Conservation (phyloP, 1,140 invertebrate species). For the Drosophila rhopaloa region DNA sequence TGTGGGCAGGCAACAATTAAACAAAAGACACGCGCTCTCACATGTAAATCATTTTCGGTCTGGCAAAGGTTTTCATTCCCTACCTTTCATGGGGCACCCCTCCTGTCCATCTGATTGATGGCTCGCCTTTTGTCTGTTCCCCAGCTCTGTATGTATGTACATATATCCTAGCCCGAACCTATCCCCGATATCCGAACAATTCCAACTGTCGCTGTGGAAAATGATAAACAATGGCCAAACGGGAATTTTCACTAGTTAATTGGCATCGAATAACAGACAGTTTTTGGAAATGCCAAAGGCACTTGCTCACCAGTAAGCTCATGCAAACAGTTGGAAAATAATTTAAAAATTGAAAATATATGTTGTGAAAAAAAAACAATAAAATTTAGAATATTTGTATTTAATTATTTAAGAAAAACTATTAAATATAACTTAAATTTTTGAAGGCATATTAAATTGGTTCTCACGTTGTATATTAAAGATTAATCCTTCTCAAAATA, state of each 20-base stretch:
- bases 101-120: slow-evolving; percentile 64
- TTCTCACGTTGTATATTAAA: no score
- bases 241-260: slow-evolving; percentile 69
- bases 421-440: no score
- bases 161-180: slow-evolving; percentile 31
- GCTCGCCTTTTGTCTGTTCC: slow-evolving; percentile 54
- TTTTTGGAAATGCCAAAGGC: slow-evolving; percentile 5
- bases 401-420: no score
- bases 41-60: slow-evolving; percentile 75
- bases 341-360: not conserved
- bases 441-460: no score
- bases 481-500: no score
- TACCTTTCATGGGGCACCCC: not conserved
- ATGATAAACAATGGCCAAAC: slow-evolving; percentile 58
- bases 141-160: not conserved
- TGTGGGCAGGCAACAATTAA: slow-evolving; percentile 80
- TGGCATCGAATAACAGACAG: slow-evolving; percentile 53
- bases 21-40: slow-evolving; percentile 77
- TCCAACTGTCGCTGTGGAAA: slow-evolving; percentile 49
- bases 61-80: slow-evolving; percentile 52
- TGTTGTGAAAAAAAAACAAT: no score
- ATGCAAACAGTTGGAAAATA: not conserved
- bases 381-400: no score
- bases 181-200: slow-evolving; percentile 43
- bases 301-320: not conserved